Percentiles rank a stretch among this genome's conserved stretches.
Conservation (phyloP, 1,140 invertebrate species). For the Drosophila elegans region DNA sequence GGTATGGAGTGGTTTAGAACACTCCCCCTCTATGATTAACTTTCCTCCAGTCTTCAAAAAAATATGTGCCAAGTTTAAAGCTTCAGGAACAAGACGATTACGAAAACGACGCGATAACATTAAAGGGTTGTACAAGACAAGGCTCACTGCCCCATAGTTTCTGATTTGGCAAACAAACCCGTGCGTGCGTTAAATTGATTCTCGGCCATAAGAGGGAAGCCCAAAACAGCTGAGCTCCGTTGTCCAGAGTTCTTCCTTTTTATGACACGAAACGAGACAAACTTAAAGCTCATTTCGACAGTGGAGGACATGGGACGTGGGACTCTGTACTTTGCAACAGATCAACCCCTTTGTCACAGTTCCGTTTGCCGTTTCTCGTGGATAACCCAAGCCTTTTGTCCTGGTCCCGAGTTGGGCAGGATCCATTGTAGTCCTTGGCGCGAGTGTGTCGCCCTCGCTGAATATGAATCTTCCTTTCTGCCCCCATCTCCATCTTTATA, state of each 20-base stretch:
- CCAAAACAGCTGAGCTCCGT: conserved; percentile 28
- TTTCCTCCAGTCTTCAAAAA: conserved; percentile 18
- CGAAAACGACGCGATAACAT: conserved; percentile 46
- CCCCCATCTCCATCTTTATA: conserved; percentile 59
- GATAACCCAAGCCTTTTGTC: conserved; percentile 52
- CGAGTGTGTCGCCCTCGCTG: conserved; percentile 27
- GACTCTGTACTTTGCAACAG: conserved; percentile 31
- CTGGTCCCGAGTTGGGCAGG: conserved; percentile 26
- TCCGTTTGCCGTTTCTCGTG: conserved; percentile 61
- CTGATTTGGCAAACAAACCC: conserved; percentile 66
- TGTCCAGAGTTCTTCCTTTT: conserved; percentile 58
- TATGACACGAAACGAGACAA: conserved; percentile 47
- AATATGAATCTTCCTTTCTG: conserved; percentile 32
- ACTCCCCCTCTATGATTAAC: conserved; percentile 54
- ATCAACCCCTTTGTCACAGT: conserved; percentile 63
- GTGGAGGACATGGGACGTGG: conserved; percentile 9
- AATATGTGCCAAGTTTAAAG: conserved; percentile 75
- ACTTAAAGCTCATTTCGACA: conserved; percentile 54
- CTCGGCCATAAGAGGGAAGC: conserved; percentile 11
- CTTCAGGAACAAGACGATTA: conserved; percentile 18
- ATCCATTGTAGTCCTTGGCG: conserved; percentile 49
- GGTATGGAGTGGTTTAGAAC: conserved; percentile 57
- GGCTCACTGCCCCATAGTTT: conserved; percentile 68
- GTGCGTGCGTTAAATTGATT: conserved; percentile 80
- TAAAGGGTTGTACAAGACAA: conserved; percentile 37